Percentiles rank a stretch among this genome's conserved stretches.
phyloP scores from a whole-genome alignment of 2,113 vertebrate genomes.

The Sciurus niger region DNA sequence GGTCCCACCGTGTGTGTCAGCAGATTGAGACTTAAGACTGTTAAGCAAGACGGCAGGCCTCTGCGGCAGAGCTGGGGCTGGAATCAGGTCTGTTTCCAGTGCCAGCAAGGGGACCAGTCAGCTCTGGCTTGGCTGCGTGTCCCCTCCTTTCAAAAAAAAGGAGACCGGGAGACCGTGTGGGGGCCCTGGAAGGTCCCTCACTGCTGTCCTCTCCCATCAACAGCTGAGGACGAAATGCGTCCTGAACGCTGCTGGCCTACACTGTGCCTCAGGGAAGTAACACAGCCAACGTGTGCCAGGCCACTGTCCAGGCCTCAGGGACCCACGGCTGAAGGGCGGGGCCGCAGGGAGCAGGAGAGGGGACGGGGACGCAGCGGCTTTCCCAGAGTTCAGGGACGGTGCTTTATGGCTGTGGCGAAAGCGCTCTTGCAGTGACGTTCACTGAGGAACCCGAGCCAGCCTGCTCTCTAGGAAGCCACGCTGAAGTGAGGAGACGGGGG shows the following conservation, averaged over 20 bases:
- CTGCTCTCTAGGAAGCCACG: background rate
- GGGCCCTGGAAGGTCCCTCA: too few relatives aligned
- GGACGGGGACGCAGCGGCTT: too few relatives aligned
- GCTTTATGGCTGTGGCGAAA: background rate
- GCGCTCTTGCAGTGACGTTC: background rate
- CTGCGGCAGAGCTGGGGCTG: background rate
- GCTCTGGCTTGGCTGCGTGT: background rate
- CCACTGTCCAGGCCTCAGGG: background rate
- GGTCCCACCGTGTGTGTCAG: rapidly evolving
- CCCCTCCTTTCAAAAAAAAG: background rate
- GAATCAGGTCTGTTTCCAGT: background rate
- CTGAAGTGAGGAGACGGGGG: background rate
- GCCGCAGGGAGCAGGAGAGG: background rate
- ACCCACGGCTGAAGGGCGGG: background rate
- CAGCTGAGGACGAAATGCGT: too few relatives aligned
- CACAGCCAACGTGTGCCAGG: rapidly evolving
- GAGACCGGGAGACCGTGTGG: background rate
- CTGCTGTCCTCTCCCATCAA: background rate
- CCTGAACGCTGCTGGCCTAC: rapidly evolving
- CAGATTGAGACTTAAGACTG: background rate
- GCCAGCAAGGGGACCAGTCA: background rate
- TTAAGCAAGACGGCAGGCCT: background rate
- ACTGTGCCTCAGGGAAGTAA: rapidly evolving
- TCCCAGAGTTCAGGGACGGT: background rate
- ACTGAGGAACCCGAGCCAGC: background rate